A percentile compares a stretch with the other conserved stretches of the same genome.
Evolutionary conservation across 35 echinoderm and acorn worm species (phyloP).

Genomic region (Apostichopus japonicus): DNA sequence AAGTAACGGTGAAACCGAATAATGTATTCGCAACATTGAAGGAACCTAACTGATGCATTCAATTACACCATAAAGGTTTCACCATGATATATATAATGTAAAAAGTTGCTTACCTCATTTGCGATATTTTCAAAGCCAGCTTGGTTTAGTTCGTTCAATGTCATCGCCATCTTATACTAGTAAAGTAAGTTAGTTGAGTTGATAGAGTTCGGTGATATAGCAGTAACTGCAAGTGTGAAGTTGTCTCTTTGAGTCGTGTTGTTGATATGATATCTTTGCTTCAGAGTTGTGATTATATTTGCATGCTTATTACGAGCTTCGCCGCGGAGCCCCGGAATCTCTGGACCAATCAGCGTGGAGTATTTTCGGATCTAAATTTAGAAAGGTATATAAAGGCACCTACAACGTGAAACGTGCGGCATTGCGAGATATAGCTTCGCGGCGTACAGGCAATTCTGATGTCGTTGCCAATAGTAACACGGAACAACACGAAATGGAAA

Average conservation of each 20-base stretch:
- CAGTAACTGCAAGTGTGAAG: conserved; percentile 4
- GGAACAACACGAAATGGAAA: too few relatives aligned
- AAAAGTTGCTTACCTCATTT: conserved; percentile 39
- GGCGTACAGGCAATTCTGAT: neutral
- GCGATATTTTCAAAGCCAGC: conserved; percentile 58
- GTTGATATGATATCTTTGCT: neutral
- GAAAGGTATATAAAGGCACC: conserved; percentile 45
- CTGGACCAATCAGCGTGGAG: conserved; percentile 43
- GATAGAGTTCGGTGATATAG: conserved; percentile 2
- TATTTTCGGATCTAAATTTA: conserved; percentile 39
- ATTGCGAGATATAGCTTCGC: neutral
- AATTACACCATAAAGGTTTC: neutral
- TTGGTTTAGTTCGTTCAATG: conserved; percentile 53
- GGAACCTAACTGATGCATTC: too few relatives aligned
- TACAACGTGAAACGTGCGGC: neutral
- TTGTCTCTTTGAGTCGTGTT: neutral
- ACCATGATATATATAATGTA: neutral
- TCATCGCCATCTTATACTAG: conserved; percentile 41
- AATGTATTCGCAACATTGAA: too few relatives aligned
- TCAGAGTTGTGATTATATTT: conserved; percentile 18
- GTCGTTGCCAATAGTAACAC: too few relatives aligned
- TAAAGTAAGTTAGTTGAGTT: neutral
- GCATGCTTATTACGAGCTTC: conserved; percentile 21
- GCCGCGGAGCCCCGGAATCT: neutral
- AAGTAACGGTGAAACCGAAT: too few relatives aligned